phyloP scores from a whole-genome alignment of 1,140 invertebrate species.

The Pollicipes pollicipes region DNA sequence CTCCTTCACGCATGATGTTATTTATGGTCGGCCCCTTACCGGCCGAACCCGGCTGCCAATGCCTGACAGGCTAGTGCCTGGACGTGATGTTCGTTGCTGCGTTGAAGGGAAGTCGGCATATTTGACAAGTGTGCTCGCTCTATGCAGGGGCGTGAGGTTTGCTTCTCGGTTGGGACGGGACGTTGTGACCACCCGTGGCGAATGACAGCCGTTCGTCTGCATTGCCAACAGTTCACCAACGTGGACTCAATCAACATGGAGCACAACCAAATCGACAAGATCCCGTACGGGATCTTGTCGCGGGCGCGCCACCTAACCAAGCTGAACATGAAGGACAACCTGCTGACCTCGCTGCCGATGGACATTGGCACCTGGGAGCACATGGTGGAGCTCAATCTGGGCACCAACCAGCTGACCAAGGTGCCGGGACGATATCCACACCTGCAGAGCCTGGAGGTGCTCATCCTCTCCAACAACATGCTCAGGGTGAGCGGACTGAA shows the following conservation, averaged over 20 bases:
- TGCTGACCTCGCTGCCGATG: conserved; percentile 73
- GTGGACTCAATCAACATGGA: conserved; percentile 92
- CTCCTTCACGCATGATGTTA: too few relatives aligned
- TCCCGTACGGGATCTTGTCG: conserved; percentile 80
- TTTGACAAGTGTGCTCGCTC: too few relatives aligned
- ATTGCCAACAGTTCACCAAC: conserved; percentile 95
- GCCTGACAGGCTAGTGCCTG: too few relatives aligned
- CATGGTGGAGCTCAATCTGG: conserved; percentile 94
- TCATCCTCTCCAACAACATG: conserved; percentile 91
- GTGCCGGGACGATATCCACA: conserved; percentile 94
- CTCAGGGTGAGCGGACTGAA: conserved; percentile 41
- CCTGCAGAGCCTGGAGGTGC: conserved; percentile 83
- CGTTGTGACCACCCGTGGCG: too few relatives aligned
- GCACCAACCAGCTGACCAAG: conserved; percentile 87
- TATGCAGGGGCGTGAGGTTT: too few relatives aligned
- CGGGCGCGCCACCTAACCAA: conserved; percentile 85
- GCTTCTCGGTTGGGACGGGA: too few relatives aligned
- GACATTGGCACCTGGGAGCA: conserved; percentile 84
- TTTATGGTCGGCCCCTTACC: too few relatives aligned
- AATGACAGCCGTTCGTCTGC: too few relatives aligned
- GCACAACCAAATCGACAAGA: conserved; percentile 86
- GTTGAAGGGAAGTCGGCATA: too few relatives aligned
- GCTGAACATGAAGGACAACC: conserved; percentile 96
- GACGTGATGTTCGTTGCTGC: too few relatives aligned
- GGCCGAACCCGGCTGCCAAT: too few relatives aligned